phyloP scores from a whole-genome alignment of 1,140 invertebrate species.

The Diprion similis region DNA sequence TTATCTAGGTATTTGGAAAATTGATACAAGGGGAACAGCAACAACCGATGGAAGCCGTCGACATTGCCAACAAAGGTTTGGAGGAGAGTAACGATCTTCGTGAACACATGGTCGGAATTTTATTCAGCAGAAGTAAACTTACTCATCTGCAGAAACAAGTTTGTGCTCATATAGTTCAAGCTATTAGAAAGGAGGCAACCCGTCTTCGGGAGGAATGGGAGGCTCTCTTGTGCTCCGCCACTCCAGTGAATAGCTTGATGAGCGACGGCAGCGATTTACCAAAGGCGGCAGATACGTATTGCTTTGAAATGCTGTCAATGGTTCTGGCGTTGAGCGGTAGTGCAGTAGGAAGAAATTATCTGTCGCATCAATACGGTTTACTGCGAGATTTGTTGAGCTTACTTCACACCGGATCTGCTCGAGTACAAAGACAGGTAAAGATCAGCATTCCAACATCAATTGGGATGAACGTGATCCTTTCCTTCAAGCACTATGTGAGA shows the following conservation, averaged over 20 bases:
- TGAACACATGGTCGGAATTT: constrained; percentile 96
- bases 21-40: constrained; percentile 71
- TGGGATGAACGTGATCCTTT: not conserved
- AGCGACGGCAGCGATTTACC: constrained; percentile 59
- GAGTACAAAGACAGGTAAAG: constrained; percentile 88
- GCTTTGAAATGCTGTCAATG: constrained; percentile 97
- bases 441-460: not conserved
- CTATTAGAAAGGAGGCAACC: constrained; percentile 87
- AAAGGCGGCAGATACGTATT: constrained; percentile 85
- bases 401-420: constrained; percentile 91
- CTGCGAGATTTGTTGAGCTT: constrained; percentile 86
- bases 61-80: constrained; percentile 62
- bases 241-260: constrained; percentile 51
- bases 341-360: constrained; percentile 85
- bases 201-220: constrained; percentile 92
- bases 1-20: constrained; percentile 86
- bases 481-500: not conserved
- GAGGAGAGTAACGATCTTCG: constrained; percentile 86
- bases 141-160: constrained; percentile 96
- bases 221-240: constrained; percentile 56
- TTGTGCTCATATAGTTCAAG: constrained; percentile 84
- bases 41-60: constrained; percentile 46
- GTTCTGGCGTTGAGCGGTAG: constrained; percentile 93
- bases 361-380: constrained; percentile 87
- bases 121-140: constrained; percentile 93